A percentile compares a stretch with the other conserved stretches of the same genome.
phyloP scores from a whole-genome alignment of 2,113 vertebrate species.

The Pantherophis guttatus region DNA sequence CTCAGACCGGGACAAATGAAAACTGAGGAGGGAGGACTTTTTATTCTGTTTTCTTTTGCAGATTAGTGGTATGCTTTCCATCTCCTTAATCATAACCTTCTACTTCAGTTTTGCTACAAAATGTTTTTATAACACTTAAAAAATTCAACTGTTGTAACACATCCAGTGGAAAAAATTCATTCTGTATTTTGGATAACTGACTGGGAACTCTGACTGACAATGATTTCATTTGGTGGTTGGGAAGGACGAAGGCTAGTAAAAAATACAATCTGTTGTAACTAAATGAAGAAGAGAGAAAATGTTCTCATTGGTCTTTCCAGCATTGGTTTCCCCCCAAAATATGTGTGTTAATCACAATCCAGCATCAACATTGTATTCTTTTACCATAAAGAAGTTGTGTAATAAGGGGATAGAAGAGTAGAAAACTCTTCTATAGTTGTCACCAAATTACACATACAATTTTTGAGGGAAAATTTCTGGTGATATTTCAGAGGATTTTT shows the following conservation, averaged over 20 bases:
- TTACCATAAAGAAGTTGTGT: not conserved
- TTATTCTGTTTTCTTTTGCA: conserved; percentile 19
- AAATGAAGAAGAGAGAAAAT: conserved; percentile 4
- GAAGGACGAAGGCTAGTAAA: not conserved
- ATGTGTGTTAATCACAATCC: not conserved
- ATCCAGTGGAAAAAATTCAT: not conserved
- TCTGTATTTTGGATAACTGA: not conserved
- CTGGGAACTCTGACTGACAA: conserved; percentile 15
- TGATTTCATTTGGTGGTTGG: not conserved
- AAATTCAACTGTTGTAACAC: conserved; percentile 15
- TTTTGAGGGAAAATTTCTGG: not conserved
- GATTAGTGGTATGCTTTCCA: conserved; percentile 29
- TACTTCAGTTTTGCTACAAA: conserved; percentile 24
- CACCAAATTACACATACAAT: not conserved
- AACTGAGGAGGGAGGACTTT: not conserved
- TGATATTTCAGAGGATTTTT: not conserved
- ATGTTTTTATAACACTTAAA: not conserved
- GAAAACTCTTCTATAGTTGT: not conserved
- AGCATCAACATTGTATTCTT: not conserved
- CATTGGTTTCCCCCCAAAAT: fast-evolving
- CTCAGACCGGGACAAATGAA: not conserved
- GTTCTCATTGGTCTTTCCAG: not conserved
- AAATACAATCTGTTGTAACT: not conserved
- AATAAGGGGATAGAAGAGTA: not conserved
- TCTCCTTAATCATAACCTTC: conserved; percentile 17